These are phyloP conservation scores for Bombylius major DNA, from an alignment of 2,888 invertebrate species.

Conservation along the genomic window DNA sequence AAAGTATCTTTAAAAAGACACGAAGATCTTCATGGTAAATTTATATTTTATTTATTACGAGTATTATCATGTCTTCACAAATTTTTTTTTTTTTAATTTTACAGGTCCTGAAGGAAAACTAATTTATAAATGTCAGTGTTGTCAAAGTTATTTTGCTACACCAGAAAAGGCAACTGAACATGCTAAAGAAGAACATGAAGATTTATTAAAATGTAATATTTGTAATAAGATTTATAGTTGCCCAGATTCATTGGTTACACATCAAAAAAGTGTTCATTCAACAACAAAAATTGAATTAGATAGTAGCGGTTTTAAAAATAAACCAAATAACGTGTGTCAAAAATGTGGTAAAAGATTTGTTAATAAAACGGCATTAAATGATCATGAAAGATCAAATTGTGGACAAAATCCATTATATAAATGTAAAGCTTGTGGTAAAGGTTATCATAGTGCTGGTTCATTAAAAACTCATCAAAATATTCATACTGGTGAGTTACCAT, in stretches of 20 bases:
- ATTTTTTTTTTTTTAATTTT: no score
- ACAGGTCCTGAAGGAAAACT: constrained; percentile 26
- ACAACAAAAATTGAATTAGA: constrained; percentile 15
- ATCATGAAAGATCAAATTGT: constrained; percentile 39
- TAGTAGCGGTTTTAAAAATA: constrained; percentile 22
- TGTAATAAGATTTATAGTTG: constrained; percentile 38
- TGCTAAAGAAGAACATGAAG: constrained; percentile 32
- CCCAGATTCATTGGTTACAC: constrained; percentile 35
- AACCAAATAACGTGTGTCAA: constrained; percentile 29
- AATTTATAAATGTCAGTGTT: constrained; percentile 36
- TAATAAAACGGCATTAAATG: constrained; percentile 33
- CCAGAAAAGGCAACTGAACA: constrained; percentile 35
- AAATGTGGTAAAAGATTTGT: constrained; percentile 34
- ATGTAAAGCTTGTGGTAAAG: constrained; percentile 35
- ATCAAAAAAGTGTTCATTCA: constrained; percentile 26
- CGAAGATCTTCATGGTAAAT: constrained; percentile 27
- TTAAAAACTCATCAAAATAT: constrained; percentile 37
- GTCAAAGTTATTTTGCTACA: constrained; percentile 31
- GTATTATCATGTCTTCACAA: neutral
- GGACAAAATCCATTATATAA: constrained; percentile 31
- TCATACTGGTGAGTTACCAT: constrained; percentile 30
- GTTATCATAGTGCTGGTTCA: constrained; percentile 36
- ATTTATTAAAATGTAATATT: constrained; percentile 34
- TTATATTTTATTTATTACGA: neutral
- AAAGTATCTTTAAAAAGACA: constrained; percentile 27